Evolutionary conservation across 2,888 invertebrate genomes (phyloP), one percentile per base, ranked within the genome.

Genomic region (Nomada ferruginata): DNA sequence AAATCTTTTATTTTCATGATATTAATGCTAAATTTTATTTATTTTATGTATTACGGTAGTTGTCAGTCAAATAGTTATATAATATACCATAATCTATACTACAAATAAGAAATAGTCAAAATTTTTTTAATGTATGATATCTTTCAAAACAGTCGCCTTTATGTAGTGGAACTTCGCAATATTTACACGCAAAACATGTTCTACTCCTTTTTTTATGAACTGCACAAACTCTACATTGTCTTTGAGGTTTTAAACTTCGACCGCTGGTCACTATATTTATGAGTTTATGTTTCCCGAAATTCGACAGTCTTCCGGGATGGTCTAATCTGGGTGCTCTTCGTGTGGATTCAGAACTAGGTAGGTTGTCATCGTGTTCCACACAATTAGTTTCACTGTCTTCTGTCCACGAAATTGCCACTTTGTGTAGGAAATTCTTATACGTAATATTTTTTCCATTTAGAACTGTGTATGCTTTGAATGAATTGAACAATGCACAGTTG

Each of bases 401-500:
- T 20, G n/a, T 20, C 61, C n/a, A 42, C n/a, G 42, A 61, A 61
- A 61, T 3, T 61, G 61, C 44, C 44, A n/a, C 61, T 47, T 61
- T 57, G 29, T 57, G 57, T 23, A 57, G 26, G 26, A 57, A 57
- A 57, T 26, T 57, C 26, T 57, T 26, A 13, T 57, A 57, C 26
- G 57, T 26, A 57, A 57, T 26, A 23, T 23, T 61, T 61, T 61
- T 1, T 44, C 20, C 69, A 57, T 63, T 70, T 29, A 70, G 18
- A 50, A 57, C 29, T 76, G 64, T 66, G 23, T 68, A 72, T 42
- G n/a, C 29, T 65, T 66, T 71, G 44, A 72, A 72, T 5, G 72
- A 72, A 23, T 71, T 76, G 63, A 71, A 71, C 29, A 71, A 61
- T 20, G 64, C 73, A 73, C 55, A 64, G 15, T 73, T 73, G 26